Evolutionary conservation across 2,797 vertebrate species (phyloP).

Genomic region (Poeciliopsis presidionis): DNA sequence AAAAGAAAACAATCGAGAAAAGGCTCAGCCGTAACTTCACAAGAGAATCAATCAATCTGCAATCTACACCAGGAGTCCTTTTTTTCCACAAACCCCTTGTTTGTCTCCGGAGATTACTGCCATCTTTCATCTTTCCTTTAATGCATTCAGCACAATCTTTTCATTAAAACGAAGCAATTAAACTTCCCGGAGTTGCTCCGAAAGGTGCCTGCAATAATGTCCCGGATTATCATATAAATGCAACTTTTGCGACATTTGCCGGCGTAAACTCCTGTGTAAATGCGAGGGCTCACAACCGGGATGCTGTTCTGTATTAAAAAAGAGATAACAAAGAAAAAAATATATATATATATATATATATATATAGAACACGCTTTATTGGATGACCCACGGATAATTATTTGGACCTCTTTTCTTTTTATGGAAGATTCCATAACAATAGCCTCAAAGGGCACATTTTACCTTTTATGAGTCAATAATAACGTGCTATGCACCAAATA

Average conservation of each 20-base stretch:
- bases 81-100: slow-evolving; percentile 23
- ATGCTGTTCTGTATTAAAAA: not conserved
- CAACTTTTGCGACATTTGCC: slow-evolving; percentile 21
- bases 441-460: not conserved
- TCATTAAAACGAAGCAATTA: slow-evolving; percentile 67
- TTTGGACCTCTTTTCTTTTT: not conserved
- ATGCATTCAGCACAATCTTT: slow-evolving; percentile 43
- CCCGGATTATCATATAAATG: slow-evolving; percentile 59
- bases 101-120: slow-evolving; percentile 44
- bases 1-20: slow-evolving; percentile 8
- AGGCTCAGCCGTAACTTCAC: not conserved
- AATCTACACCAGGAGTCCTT: slow-evolving; percentile 17
- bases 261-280: slow-evolving; percentile 1
- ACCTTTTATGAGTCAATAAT: not conserved
- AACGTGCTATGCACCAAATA: not conserved
- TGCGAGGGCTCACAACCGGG: not conserved
- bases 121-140: slow-evolving; percentile 35
- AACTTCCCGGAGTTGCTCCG: slow-evolving; percentile 41
- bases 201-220: slow-evolving; percentile 46
- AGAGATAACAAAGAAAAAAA: not conserved
- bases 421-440: not conserved
- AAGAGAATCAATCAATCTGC: slow-evolving; percentile 44
- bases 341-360: not conserved
- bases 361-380: not conserved
- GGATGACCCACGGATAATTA: not conserved